These are phyloP conservation scores for Plectropomus leopardus DNA, from an alignment of 2,113 vertebrate species.

Conservation along the genomic window DNA sequence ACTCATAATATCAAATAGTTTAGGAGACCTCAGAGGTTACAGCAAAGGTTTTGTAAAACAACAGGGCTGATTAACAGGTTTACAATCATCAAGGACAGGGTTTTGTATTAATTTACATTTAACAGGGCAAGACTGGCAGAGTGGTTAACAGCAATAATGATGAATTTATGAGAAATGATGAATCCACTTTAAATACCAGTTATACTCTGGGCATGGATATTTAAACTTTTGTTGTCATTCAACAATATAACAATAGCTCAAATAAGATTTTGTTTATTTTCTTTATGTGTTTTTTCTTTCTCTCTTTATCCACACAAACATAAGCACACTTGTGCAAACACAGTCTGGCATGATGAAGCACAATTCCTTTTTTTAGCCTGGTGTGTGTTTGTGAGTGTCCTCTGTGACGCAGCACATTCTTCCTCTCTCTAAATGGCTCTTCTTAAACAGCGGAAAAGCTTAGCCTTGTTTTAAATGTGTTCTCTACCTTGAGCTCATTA, in stretches of 20 bases:
- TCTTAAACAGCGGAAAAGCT: constrained; percentile 54
- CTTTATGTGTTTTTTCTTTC: not conserved
- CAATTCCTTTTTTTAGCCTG: constrained; percentile 23
- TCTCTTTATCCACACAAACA: not conserved
- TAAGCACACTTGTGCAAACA: not conserved
- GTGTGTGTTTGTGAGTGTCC: constrained; percentile 11
- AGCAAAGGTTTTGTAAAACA: no score
- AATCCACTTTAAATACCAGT: no score
- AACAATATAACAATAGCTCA: not conserved
- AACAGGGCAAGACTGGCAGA: not conserved
- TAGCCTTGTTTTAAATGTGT: constrained; percentile 52
- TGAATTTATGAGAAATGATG: not conserved
- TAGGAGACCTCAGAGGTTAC: not conserved
- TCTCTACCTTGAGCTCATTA: constrained; percentile 50
- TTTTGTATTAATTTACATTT: not conserved
- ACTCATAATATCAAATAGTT: not conserved
- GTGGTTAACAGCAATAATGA: not conserved
- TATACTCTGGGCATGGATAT: no score
- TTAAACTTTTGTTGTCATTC: not conserved
- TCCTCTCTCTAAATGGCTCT: constrained; percentile 31
- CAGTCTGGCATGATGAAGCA: constrained; percentile 10
- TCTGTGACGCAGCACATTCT: constrained; percentile 36
- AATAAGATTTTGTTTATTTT: not conserved
- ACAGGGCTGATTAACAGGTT: no score
- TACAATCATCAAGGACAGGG: not conserved